Evolutionary conservation across 2,797 vertebrate species (phyloP).

Genomic region (Sebastes iracundus): DNA sequence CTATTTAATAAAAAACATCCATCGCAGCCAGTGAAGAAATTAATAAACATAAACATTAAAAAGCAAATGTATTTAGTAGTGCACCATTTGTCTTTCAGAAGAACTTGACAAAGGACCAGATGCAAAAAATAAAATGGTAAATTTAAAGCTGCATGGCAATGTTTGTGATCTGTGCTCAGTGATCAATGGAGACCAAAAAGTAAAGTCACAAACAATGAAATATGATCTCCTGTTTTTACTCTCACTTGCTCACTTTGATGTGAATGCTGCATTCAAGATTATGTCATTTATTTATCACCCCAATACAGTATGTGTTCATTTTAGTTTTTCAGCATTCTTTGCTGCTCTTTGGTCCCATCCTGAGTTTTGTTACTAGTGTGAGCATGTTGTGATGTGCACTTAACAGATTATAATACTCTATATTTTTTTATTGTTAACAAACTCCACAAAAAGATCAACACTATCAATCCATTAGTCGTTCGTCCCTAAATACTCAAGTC

Average conservation of each 20-base stretch:
- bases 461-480: background rate
- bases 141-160: constrained; percentile 58
- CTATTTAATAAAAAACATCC: background rate
- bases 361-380: background rate
- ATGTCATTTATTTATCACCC: background rate
- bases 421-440: background rate
- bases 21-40: background rate
- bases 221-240: background rate
- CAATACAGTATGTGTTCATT: background rate
- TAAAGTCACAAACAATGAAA: background rate
- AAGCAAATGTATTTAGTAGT: constrained; percentile 22
- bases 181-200: background rate
- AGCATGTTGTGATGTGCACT: constrained; percentile 39
- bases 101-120: constrained; percentile 53
- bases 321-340: background rate
- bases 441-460: background rate
- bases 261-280: constrained; percentile 9
- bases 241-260: background rate
- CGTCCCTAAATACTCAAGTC: background rate
- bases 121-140: constrained; percentile 63
- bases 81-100: constrained; percentile 65
- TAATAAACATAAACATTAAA: background rate
- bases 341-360: background rate
- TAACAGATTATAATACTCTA: background rate
- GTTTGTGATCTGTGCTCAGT: constrained; percentile 24